A percentile compares a stretch with the other conserved stretches of the same genome.
These are phyloP conservation scores for Peromyscus nudipes DNA, from an alignment of 2,797 vertebrate species.

Conservation along the genomic window DNA sequence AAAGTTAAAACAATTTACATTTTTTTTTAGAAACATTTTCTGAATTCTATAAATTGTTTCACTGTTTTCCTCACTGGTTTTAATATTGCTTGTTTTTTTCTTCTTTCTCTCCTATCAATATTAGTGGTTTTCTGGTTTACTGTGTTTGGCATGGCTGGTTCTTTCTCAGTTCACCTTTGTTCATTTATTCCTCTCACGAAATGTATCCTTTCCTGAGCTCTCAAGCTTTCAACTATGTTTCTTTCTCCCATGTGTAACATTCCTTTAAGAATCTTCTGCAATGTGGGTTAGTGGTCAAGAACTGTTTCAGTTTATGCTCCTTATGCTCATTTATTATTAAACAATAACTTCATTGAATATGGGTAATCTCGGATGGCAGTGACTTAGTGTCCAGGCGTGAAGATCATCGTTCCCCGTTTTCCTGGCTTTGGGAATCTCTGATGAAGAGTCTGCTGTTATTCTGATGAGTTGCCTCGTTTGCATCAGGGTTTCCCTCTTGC, in stretches of 20 bases:
- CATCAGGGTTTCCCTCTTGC: neutral
- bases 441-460: neutral
- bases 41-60: neutral
- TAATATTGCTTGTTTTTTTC: neutral
- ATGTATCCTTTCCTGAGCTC: neutral
- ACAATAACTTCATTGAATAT: neutral
- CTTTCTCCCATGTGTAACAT: too few species aligned
- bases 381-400: neutral
- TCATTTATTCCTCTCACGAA: neutral
- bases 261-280: neutral
- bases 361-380: neutral
- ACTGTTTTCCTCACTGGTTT: neutral
- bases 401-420: neutral
- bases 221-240: neutral
- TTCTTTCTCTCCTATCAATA: neutral
- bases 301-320: neutral
- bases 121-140: neutral
- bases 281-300: neutral
- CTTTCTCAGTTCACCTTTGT: neutral
- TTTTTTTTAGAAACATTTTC: neutral
- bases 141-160: neutral
- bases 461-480: neutral
- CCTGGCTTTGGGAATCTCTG: neutral
- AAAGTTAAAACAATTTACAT: neutral
- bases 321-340: neutral